A percentile compares a stretch with the other conserved stretches of the same genome.
These are phyloP conservation scores for Nephotettix cincticeps DNA, from an alignment of 1,140 invertebrate genomes.

Conservation along the genomic window DNA sequence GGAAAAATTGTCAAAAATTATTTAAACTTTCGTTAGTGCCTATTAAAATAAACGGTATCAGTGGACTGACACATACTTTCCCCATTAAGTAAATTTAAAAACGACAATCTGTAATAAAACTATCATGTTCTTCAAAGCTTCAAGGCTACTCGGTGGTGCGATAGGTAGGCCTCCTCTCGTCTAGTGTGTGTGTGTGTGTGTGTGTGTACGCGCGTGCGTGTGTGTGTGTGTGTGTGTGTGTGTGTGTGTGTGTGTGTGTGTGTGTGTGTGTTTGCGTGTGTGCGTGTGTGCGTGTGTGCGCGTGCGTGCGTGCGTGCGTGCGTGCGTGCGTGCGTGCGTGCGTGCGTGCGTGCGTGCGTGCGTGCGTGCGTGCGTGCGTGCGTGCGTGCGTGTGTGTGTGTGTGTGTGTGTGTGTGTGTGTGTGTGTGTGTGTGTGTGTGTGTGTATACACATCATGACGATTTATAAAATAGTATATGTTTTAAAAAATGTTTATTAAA, in stretches of 20 bases:
- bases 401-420: conserved; percentile 30
- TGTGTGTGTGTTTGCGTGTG: too few relatives aligned
- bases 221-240: background rate
- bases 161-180: too few relatives aligned
- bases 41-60: too few relatives aligned
- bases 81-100: too few relatives aligned
- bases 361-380: conserved; percentile 37
- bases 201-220: background rate
- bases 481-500: too few relatives aligned
- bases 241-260: background rate
- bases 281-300: background rate
- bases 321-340: conserved; percentile 10
- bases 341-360: conserved; percentile 39
- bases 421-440: conserved; percentile 17
- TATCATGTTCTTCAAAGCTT: too few relatives aligned
- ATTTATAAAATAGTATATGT: too few relatives aligned
- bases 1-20: too few relatives aligned
- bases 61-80: too few relatives aligned
- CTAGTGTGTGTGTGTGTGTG: background rate
- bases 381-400: conserved; percentile 21
- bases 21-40: too few relatives aligned
- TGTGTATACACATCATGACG: background rate
- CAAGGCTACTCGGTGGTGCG: too few relatives aligned
- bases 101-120: too few relatives aligned
- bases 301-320: conserved; percentile 4